Evolutionary conservation across 2,888 invertebrate species (phyloP), one percentile per base, ranked within the genome.

Genomic region (Stictocephala bisonia): DNA sequence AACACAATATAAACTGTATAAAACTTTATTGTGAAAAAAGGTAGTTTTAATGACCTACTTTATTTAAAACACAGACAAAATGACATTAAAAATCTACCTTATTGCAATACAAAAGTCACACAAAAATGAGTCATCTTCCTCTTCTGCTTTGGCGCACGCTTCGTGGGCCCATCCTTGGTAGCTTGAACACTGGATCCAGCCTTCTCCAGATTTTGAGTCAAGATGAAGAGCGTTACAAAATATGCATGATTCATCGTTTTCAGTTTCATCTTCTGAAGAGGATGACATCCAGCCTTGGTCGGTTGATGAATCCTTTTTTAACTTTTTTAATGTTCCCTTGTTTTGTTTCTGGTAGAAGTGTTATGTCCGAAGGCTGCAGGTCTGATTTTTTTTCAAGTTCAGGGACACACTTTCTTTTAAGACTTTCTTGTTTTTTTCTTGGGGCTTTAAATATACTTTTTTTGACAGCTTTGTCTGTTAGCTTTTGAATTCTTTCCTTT

Each of bases 141-240:
- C 69, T 41, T 71, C 66, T 18, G 72, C 74, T 27, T 70, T 73
- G 11, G 70, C 56, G 29, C 68, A 68, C 53, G 40, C 41, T 53
- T 73, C 69, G 35, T 73, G 73, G 20, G 69, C 68, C 71, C 71
- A 71, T 13, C 71, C 9, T 58, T 40, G 27, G 20, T 58, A 71
- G 18, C 58, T 44, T 3, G 56, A 70, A 41, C 70, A 70, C 40
- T 70, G 70, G 26, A 70, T 70, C 56, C 56, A 56, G 2, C 56
- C 71, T 15, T 60, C 60, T 7, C 48, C 31, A 13, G 44, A 18
- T 60, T 44, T 60, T 44, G 7, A 22, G 3, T 71, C 48, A 27
- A 24, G 48, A 41, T 60, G 35, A 50, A 71, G 71, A 13, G 41
- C 71, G 22, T 71, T 71, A 24, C 66, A 72, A 41, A 72, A 72